These are phyloP conservation scores for Dusona sp. DNA, from an alignment of 2,888 invertebrate species.

Conservation along the genomic window DNA sequence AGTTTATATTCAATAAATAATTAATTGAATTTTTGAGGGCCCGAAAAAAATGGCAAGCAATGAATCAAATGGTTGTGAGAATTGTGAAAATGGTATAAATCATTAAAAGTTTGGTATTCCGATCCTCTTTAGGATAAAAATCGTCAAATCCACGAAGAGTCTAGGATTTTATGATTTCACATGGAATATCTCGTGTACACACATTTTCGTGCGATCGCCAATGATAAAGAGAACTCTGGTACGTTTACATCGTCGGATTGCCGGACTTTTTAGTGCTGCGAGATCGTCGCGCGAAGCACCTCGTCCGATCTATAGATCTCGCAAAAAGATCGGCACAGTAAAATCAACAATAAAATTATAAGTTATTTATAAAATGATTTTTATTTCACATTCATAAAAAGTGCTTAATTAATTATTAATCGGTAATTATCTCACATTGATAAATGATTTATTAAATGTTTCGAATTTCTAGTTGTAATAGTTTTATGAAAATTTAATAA, in stretches of 20 bases:
- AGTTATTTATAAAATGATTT: background rate
- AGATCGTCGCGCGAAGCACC: conserved; percentile 32
- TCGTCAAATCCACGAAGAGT: too few relatives aligned
- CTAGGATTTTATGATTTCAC: background rate
- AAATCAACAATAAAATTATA: background rate
- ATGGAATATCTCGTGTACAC: conserved; percentile 3
- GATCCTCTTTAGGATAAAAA: background rate
- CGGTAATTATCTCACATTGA: background rate
- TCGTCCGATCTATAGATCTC: conserved; percentile 4
- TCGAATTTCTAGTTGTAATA: background rate
- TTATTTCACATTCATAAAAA: background rate
- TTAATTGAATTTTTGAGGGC: background rate
- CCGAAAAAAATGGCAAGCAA: background rate
- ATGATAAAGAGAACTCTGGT: conserved; percentile 30
- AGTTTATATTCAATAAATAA: too few relatives aligned
- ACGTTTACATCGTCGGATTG: conserved; percentile 3
- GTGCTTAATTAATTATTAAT: background rate
- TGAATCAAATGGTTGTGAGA: background rate
- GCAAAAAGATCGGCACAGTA: background rate
- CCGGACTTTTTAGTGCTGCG: conserved; percentile 29
- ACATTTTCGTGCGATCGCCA: conserved; percentile 8
- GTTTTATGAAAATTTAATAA: background rate
- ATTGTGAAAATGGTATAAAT: background rate
- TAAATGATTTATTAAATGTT: background rate
- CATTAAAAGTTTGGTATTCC: background rate